Evolutionary conservation across 2,797 vertebrate genomes (phyloP).

Genomic region (Malacoctenus gilli): DNA sequence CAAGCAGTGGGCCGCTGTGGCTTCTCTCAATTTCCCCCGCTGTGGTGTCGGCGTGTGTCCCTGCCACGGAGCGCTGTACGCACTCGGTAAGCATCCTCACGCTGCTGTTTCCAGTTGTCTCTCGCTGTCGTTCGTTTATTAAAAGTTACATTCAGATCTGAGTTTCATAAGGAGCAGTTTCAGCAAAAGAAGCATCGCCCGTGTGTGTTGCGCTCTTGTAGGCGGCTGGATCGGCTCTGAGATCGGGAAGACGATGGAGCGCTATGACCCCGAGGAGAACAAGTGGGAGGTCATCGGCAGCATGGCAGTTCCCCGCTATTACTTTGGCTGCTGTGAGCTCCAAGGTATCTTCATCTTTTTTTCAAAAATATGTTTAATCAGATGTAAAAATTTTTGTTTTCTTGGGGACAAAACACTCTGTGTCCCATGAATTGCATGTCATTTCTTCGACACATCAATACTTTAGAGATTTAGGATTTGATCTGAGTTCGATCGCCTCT

Average conservation of each 20-base stretch:
- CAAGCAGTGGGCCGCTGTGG: constrained; percentile 95
- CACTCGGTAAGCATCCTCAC: no score
- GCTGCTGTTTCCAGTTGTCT: no score
- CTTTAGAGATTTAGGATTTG: no score
- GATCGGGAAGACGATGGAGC: constrained; percentile 95
- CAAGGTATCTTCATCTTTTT: constrained; percentile 82
- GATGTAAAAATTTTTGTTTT: neutral
- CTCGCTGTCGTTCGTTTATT: no score
- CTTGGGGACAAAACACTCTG: no score
- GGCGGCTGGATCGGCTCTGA: constrained; percentile 97
- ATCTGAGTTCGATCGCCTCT: no score
- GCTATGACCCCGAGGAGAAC: constrained; percentile 95
- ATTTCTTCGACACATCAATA: no score
- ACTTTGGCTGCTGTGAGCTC: constrained; percentile 96
- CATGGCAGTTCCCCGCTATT: constrained; percentile 93
- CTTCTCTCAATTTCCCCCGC: constrained; percentile 93
- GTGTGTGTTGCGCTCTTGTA: constrained; percentile 53
- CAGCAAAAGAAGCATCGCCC: neutral
- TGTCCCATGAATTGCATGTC: no score
- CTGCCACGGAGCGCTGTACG: constrained; percentile 94
- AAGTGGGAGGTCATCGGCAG: constrained; percentile 94
- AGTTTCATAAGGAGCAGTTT: no score
- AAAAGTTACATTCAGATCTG: no score
- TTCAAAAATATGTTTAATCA: neutral
- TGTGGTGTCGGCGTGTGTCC: constrained; percentile 94